phyloP scores from a whole-genome alignment of 2,888 invertebrate genomes.

The Acanthosoma haemorrhoidale region DNA sequence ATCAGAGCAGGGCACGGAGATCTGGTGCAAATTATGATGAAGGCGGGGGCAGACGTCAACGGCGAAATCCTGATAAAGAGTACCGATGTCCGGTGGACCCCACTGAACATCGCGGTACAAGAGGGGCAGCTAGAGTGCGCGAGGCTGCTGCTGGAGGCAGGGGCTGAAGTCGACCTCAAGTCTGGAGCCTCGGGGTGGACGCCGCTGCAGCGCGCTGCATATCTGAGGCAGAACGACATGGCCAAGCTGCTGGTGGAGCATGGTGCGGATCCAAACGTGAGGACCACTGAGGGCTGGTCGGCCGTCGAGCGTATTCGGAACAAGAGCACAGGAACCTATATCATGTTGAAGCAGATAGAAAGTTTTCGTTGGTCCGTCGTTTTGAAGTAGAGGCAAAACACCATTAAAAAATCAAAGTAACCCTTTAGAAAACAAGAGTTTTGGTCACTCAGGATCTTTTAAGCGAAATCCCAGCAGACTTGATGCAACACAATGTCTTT shows the following conservation, averaged over 20 bases:
- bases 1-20: not conserved
- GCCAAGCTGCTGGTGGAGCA: not conserved
- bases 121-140: not conserved
- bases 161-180: not conserved
- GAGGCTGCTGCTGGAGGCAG: not conserved
- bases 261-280: not conserved
- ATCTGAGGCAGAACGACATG: not conserved
- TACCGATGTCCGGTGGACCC: not conserved
- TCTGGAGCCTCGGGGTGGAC: not conserved
- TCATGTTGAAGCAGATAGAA: too few relatives aligned
- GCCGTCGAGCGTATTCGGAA: not conserved
- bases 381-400: too few relatives aligned
- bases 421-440: too few relatives aligned
- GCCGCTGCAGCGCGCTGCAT: not conserved
- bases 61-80: not conserved
- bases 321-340: not conserved
- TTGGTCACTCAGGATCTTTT: too few relatives aligned
- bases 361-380: too few relatives aligned
- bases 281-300: not conserved
- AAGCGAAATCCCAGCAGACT: too few relatives aligned
- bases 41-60: not conserved
- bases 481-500: too few relatives aligned
- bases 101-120: not conserved
- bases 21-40: not conserved
- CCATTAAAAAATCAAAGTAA: too few relatives aligned